Evolutionary conservation across 2,797 vertebrate genomes (phyloP).

Genomic region (Ciconia nigra): DNA sequence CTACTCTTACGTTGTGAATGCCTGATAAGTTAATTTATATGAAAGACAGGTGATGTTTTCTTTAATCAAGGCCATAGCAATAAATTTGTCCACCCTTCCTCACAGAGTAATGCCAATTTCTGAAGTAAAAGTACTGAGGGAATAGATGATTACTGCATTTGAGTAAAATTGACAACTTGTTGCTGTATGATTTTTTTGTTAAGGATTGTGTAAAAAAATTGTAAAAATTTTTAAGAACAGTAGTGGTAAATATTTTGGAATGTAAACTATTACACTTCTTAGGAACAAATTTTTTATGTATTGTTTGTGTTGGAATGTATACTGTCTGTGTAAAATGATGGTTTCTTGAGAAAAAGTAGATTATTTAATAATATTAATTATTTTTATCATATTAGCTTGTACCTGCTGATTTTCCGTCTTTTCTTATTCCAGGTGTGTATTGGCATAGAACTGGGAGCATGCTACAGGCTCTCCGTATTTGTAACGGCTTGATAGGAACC

Average conservation of each 20-base stretch:
- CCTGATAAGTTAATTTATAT: neutral
- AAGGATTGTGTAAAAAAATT: neutral
- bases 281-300: neutral
- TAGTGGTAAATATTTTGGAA: neutral
- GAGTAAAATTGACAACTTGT: neutral
- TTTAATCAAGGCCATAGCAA: neutral
- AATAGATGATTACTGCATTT: neutral
- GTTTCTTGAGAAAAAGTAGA: neutral
- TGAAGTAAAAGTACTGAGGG: neutral
- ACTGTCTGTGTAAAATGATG: neutral
- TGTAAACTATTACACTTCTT: neutral
- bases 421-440: neutral
- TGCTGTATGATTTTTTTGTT: neutral
- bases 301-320: neutral
- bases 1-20: neutral
- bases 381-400: neutral
- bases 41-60: neutral
- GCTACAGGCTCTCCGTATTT: neutral
- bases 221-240: neutral
- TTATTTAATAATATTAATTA: neutral
- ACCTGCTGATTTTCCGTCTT: neutral
- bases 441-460: neutral
- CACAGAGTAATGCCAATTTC: neutral
- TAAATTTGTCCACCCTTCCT: neutral
- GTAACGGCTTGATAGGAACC: neutral